Base-by-base conservation (phyloP, 2,797 vertebrate genomes). In the Chelon auratus region DNA sequence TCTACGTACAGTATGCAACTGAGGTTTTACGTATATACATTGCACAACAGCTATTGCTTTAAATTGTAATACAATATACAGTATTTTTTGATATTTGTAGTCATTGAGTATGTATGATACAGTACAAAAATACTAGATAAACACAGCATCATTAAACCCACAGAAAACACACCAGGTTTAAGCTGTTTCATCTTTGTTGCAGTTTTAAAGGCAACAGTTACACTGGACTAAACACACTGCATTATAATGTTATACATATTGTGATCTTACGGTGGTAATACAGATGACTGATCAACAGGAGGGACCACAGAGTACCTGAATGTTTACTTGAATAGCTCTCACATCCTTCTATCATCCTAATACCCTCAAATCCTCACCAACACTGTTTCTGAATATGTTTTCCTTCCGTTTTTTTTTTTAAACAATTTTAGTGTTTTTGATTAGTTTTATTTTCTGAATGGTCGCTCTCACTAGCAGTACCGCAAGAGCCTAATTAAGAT, bases 311-410 rank as follows among this genome's bases (percentile, higher is more conserved):
- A 80, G 56, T 75, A 57, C 30, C 13, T 2, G 3, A 56, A 62
- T 59, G 56, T 55, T 83, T 75, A n/a, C 43, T 50, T 45, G 68
- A 74, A 73, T 39, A 65, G 36, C 59, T 67, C 67, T 72, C 36
- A 59, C 72, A 42, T 73, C 65, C 36, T 36, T 74, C 72, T 68
- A 11, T 77, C 55, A 0, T 51, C 9, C 68, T 47, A 18, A 54
- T 66, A 36, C 61, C 71, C 54, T 70, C 51, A 68, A 62, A 51
- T 77, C 67, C 57, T 51, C 59, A 30, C 22, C 20, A 33, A 13
- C 53, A 22, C 36, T 56, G 15, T 1, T 47, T 66, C 39, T 42
- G 11, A 43, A 59, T 18, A 40, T 37, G 56, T 57, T 54, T 22
- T 22, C 22, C 22, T 22, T 54, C 26, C 37, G 12, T 54, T 20